Base-by-base conservation (phyloP, 2,797 vertebrate species). In the Falco concolor region DNA sequence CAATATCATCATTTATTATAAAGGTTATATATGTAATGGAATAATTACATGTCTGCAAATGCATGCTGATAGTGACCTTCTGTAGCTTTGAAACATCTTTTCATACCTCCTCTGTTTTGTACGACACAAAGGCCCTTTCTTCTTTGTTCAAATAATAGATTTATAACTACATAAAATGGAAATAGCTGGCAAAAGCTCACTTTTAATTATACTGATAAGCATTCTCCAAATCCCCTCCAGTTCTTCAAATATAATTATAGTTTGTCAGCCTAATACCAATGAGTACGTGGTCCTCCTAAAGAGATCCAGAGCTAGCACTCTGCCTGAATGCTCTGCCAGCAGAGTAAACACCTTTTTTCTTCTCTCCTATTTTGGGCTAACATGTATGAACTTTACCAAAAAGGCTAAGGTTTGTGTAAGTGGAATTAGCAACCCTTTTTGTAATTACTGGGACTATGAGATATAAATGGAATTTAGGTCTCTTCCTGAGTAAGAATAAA, bases 151-250 rank as follows among this genome's bases (percentile, higher is more conserved):
- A 93, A 93, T 92, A 93, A 81, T 42, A 87, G n/a, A 79, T 90
- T 91, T 93, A 60, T 90, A 97, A 96, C 86, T 67, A 91, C 45
- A 64, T 87, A 93, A 92, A 90, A 95, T 13, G 56, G 92, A 93
- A 97, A 93, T 76, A 93, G 68, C 89, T 76, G 61, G 67, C 79
- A 94, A 96, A 95, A 88, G 21, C 52, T 96, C 65, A 52, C 50
- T 96, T 97, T 95, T 96, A 97, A 96, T 96, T 95, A 96, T 45
- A 80, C 59, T 94, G 88, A 93, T 85, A 84, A 95, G 78, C 54
- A 32, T 81, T 83, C 77, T 94, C 77, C 57, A 86, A 90, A 95
- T 87, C 73, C 34, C 68, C 45, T 96, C 78, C 73, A 93, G 64
- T 89, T 87, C 69, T 88, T 96, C 79, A 69, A 68, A 76, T 52